Evolutionary conservation across 2,113 vertebrate species (phyloP).

Genomic region (Rhinopomastus cyanomelas): DNA sequence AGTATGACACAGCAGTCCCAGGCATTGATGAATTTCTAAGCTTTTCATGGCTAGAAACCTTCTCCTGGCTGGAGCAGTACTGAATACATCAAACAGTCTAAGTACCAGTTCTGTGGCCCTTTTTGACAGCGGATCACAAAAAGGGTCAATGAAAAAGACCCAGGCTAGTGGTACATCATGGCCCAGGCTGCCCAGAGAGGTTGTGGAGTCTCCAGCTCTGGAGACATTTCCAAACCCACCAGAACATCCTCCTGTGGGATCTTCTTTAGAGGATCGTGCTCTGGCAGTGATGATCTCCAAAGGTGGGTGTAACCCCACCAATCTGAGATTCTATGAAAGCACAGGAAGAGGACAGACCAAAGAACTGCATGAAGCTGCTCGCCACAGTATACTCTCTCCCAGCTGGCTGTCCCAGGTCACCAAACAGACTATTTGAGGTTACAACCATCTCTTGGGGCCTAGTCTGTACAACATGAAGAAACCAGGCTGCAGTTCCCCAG

Average conservation of each 20-base stretch:
- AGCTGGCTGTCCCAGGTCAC: background rate
- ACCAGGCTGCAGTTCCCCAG: background rate
- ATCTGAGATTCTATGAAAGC: background rate
- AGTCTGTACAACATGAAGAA: background rate
- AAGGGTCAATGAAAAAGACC: background rate
- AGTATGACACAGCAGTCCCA: background rate
- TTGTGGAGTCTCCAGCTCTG: no score
- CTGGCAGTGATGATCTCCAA: no score
- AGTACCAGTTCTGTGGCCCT: background rate
- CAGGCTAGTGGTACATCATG: no score
- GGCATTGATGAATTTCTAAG: background rate
- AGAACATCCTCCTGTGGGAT: no score
- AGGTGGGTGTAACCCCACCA: background rate
- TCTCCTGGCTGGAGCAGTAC: background rate
- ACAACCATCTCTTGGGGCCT: background rate
- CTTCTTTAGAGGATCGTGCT: no score
- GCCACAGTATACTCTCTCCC: background rate
- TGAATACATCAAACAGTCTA: background rate
- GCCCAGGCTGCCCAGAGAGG: no score
- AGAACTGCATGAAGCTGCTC: background rate
- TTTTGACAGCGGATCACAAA: background rate
- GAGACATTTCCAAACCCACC: no score
- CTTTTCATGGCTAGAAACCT: background rate
- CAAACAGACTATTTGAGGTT: background rate
- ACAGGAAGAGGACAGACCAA: background rate